These are phyloP conservation scores for Dyspetes luteomarginatus DNA, from an alignment of 2,888 invertebrate genomes.

Conservation along the genomic window DNA sequence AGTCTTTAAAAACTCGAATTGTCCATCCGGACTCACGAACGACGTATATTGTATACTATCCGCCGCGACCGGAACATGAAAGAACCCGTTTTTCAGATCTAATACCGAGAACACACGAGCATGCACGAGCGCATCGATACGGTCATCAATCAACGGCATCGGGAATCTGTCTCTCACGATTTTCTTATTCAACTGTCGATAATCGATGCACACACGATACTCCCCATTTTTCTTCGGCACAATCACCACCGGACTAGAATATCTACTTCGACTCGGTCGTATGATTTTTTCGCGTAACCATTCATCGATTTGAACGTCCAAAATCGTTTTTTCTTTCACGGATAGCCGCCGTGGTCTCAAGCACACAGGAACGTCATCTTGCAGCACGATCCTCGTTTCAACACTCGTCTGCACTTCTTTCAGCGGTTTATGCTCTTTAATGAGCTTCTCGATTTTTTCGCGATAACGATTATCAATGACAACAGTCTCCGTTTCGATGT, in stretches of 20 bases:
- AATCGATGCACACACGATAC: constrained; percentile 77
- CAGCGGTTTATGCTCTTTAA: neutral
- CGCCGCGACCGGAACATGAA: constrained; percentile 68
- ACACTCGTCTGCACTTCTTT: neutral
- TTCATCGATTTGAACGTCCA: constrained; percentile 70
- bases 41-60: constrained; percentile 67
- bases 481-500: neutral
- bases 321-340: constrained; percentile 61
- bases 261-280: constrained; percentile 71
- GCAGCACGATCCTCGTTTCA: neutral
- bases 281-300: constrained; percentile 73
- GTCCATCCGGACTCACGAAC: constrained; percentile 68
- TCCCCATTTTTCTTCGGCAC: constrained; percentile 68
- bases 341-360: constrained; percentile 68
- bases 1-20: constrained; percentile 66
- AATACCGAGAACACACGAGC: constrained; percentile 58
- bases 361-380: constrained; percentile 70
- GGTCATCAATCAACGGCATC: constrained; percentile 58
- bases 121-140: constrained; percentile 39
- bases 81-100: constrained; percentile 70
- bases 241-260: constrained; percentile 71
- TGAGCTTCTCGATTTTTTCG: neutral
- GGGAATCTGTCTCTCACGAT: constrained; percentile 68
- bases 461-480: neutral
- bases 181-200: constrained; percentile 76